Base-by-base conservation (phyloP, 2,113 vertebrate genomes). In the Cyprinodon brontotheroides region DNA sequence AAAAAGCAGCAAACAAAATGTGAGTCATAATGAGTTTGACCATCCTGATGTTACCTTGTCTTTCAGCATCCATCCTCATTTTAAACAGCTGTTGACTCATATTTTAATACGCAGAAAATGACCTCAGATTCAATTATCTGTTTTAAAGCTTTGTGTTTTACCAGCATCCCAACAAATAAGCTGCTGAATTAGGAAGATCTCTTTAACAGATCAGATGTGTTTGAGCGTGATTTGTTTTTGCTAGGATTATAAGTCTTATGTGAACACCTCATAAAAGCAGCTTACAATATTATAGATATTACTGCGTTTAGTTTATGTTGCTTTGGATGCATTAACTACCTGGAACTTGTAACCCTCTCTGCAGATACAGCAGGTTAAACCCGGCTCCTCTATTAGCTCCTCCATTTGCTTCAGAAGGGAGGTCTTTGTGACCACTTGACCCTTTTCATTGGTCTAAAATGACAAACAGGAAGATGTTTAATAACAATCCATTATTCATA, bases 331-430 rank as follows among this genome's bases (percentile, higher is more conserved):
- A 17, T n/a, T 40, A 22, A 2, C 57, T 92, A 98, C 98, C 97
- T 99, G 98, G 86, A 99, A 99, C 91, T 99, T 99, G 93, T 99
- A 99, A 61, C 98, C 98, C 85, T 99, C 98, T 84, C 98, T 87
- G 88, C 98, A 99, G 92, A 99, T 99, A 80, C 98, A 99, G 92
- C 98, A 99, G 1, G 98, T 99, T 83, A 99, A 92, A 43, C 98
- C 98, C 0, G 98, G 98, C 73, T 99, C 98, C 77, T 99, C 98
- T n/a, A 99, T 98, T 63, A 99, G 92, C 86, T 99, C 98, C 85
- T 99, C 98, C 98, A 99, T 99, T 90, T 99, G 98, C 89, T 99
- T 99, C 79, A 99, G 91, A 65, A 99, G 94, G 0, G 97, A 95
- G 0, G 98, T 99, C 93, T 99, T 99, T 1, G 98, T 99, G 90